Base-by-base conservation (phyloP, 2,113 vertebrate species). In the Melanerpes formicivorus region DNA sequence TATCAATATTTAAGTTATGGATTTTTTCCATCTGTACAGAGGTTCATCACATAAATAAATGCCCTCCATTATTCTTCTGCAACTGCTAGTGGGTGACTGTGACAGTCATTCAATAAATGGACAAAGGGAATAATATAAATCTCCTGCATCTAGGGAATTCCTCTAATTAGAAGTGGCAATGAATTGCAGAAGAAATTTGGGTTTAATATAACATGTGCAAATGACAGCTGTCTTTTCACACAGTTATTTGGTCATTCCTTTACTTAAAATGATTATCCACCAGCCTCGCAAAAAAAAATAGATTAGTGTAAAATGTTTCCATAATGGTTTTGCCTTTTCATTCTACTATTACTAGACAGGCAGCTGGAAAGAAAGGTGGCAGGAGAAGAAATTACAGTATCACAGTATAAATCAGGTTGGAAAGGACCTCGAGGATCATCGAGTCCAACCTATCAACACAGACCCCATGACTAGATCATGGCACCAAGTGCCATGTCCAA, bases 131-230 rank as follows among this genome's bases (percentile, higher is more conserved):
- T 96, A 96, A 96, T 96, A 96, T 93, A 98, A 96, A 97, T 95
- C 88, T 93, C 89, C 73, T 90, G 92, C 92, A 96, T 75, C 94
- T 60, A 95, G 95, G 95, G 96, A 97, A 97, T 97, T 96, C 93
- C 95, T 97, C 94, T 97, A 97, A 97, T 97, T 97, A 97, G 96
- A 96, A 97, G 91, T 96, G 93, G 85, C 90, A 96, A 95, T 93
- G 94, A 97, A 97, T 96, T 96, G 95, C 89, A 94, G 81, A 95
- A 97, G 84, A 97, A 97, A 96, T 96, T 97, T 95, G 84, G 92
- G 80, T 97, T 97, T 97, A 96, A 96, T 95, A 73, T 92, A 97
- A 97, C 93, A 97, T 96, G 93, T 97, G 95, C 94, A 97, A 96
- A 93, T 95, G 96, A 95, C 95, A 97, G 93, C 88, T 97, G 95